phyloP scores from a whole-genome alignment of 2,888 invertebrate species.

The Trissolcus brochymenae region DNA sequence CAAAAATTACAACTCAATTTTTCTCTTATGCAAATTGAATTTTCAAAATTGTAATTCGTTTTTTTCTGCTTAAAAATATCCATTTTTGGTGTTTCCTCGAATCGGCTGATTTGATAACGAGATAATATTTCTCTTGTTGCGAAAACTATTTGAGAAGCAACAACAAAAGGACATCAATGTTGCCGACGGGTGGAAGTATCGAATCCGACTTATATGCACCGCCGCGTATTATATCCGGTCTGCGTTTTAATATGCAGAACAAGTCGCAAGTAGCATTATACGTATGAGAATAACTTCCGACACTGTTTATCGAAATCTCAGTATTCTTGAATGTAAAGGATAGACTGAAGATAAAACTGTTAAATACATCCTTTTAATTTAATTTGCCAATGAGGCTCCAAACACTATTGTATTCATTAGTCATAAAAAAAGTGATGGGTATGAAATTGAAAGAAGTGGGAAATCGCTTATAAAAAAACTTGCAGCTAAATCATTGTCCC shows the following conservation, averaged over 20 bases:
- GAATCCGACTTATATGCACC: slow-evolving; percentile 66
- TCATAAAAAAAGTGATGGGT: neutral
- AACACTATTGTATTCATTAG: neutral
- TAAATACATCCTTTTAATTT: slow-evolving; percentile 7
- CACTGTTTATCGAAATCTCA: slow-evolving; percentile 74
- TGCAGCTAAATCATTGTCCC: no score
- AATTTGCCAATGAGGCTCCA: slow-evolving; percentile 1
- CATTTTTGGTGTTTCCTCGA: no score
- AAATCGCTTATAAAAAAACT: no score
- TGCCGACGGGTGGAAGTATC: slow-evolving; percentile 59
- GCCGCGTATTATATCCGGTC: slow-evolving; percentile 74
- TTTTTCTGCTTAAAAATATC: slow-evolving; percentile 4
- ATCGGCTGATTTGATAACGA: no score
- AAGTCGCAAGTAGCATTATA: slow-evolving; percentile 67
- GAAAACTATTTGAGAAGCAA: no score
- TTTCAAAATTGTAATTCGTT: neutral
- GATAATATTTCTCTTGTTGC: no score
- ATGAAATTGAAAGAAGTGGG: no score
- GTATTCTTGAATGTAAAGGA: slow-evolving; percentile 71
- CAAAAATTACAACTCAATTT: neutral
- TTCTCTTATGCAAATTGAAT: neutral
- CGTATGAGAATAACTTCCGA: slow-evolving; percentile 71
- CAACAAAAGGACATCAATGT: slow-evolving; percentile 41
- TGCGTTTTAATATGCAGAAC: slow-evolving; percentile 73
- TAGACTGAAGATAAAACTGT: slow-evolving; percentile 47